Evolutionary conservation across 2,888 invertebrate species (phyloP).

Genomic region (Mythimna loreyi): DNA sequence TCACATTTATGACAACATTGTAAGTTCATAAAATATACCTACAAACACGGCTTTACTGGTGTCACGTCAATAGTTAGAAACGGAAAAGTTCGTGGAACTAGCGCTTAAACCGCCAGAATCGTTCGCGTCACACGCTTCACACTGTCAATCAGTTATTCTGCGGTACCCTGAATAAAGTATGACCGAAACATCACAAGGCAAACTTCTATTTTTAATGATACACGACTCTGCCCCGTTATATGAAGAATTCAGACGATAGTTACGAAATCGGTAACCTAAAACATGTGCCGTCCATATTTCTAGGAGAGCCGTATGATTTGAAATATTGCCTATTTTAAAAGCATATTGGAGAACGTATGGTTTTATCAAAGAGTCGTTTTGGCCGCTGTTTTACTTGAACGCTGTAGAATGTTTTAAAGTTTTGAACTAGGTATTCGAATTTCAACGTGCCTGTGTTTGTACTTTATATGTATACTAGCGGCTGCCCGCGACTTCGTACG

Average conservation of each 20-base stretch:
- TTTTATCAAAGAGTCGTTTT: slow-evolving; percentile 29
- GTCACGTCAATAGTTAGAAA: background rate
- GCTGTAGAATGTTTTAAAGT: background rate
- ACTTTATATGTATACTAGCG: background rate
- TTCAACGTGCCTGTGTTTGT: background rate
- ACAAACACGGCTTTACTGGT: background rate
- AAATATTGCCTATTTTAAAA: slow-evolving; percentile 59
- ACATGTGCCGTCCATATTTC: slow-evolving; percentile 56
- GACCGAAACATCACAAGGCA: slow-evolving; percentile 56
- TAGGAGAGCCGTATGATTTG: slow-evolving; percentile 43
- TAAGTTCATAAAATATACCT: slow-evolving; percentile 1
- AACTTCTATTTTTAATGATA: slow-evolving; percentile 71
- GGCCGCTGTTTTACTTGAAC: slow-evolving; percentile 5
- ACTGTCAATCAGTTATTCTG: slow-evolving; percentile 73
- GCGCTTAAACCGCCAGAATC: slow-evolving; percentile 36
- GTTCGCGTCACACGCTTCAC: slow-evolving; percentile 54
- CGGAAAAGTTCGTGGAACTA: slow-evolving; percentile 10
- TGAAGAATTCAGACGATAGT: slow-evolving; percentile 64
- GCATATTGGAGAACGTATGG: slow-evolving; percentile 24
- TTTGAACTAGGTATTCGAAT: background rate
- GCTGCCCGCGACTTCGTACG: too few relatives aligned
- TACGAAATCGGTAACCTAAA: slow-evolving; percentile 51
- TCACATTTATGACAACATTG: background rate
- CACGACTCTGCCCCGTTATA: slow-evolving; percentile 46
- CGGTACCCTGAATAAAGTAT: slow-evolving; percentile 68